Base-by-base conservation (phyloP, 2,113 vertebrate genomes). In the Percopsis transmontana region DNA sequence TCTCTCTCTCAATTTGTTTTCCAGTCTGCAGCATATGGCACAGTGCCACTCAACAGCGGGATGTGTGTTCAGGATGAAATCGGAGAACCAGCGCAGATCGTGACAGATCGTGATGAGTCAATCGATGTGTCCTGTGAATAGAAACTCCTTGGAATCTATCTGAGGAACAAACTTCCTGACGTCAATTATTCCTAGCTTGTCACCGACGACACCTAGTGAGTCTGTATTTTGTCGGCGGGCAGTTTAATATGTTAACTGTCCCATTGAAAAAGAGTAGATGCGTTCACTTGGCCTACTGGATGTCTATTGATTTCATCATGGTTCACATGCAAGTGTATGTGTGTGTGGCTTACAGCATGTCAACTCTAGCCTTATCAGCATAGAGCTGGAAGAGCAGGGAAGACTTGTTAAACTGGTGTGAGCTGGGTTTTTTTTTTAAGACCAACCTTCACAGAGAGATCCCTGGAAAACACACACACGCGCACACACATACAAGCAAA, bases 241-340 rank as follows among this genome's bases (percentile, higher is more conserved):
- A 64, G 44, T 59, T 64, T 69, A 16, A 20, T 68, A 47, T 68
- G 77, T 78, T 81, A 88, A 83, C 81, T 82, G 75, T 66, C 65
- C 52, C 39, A 51, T 70, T 72, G 74, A 73, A 70, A 55, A 76
- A 56, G 52, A 68, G 68, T 59, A 74, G 71, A 70, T 81, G 44
- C 51, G 51, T 75, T 62, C 60, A 81, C 54, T 70, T 59, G 72
- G 80, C 74, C 27, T 33, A 33, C 27, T 3, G 70, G 79, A 75
- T 87, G 81, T 86, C 81, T 56, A 80, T 80, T 69, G 84, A 80
- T 90, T 89, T 81, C 84, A 83, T 90, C 88, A 89, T 85, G 81
- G 78, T 87, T 84, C 78, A 66, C 71, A 70, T 74, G 67, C 68
- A 58, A 44, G 58, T 41, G 44, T 67, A n/a, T 58, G 33, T 61